Conservation (phyloP, 2,797 vertebrate genomes). For the Coreius guichenoti region DNA sequence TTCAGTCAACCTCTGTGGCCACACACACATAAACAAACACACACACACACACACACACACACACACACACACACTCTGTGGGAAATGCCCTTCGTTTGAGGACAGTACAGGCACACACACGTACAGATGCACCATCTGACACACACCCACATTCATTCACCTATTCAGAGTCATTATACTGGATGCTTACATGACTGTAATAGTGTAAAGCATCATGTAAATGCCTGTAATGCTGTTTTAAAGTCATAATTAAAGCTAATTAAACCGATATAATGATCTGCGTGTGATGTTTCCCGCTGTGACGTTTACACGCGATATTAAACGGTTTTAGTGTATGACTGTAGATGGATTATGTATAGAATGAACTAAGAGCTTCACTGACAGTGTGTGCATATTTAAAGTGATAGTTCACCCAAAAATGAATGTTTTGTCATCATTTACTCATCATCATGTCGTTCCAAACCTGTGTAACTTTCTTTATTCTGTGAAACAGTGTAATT, state of each 20-base stretch:
- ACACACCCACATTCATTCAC: constrained; percentile 35
- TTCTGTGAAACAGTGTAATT: neutral
- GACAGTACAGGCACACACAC: constrained; percentile 22
- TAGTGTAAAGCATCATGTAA: constrained; percentile 15
- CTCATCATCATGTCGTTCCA: neutral
- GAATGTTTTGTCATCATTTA: neutral
- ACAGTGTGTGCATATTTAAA: neutral
- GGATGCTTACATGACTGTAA: constrained; percentile 8
- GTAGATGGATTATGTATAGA: neutral
- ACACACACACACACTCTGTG: neutral
- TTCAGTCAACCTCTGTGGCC: constrained; percentile 12
- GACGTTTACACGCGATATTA: neutral
- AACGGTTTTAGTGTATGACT: neutral
- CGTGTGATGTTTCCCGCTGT: neutral
- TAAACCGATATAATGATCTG: neutral
- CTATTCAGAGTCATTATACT: constrained; percentile 25
- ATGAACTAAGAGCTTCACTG: neutral
- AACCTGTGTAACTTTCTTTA: neutral
- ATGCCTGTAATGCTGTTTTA: neutral
- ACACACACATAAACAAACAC: neutral
- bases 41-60: neutral
- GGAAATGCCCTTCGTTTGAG: neutral
- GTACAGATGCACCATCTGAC: constrained; percentile 5
- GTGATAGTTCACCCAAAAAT: neutral
- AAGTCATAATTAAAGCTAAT: constrained; percentile 25